Evolutionary conservation across 2,797 vertebrate genomes (phyloP), one percentile per base, ranked within the genome.

Genomic region (Sebastes kiyomatsui): DNA sequence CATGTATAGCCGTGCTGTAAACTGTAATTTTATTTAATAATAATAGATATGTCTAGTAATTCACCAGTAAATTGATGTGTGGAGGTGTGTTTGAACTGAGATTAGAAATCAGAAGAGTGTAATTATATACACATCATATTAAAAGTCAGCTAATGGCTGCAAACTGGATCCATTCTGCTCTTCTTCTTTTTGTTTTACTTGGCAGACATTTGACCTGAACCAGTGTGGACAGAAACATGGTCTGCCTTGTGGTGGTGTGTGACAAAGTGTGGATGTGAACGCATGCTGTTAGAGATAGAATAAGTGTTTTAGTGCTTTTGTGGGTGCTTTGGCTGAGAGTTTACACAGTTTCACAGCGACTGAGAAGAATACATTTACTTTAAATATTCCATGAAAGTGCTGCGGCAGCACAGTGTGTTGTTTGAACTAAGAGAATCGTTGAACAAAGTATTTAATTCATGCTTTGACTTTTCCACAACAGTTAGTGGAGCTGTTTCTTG

Each of bases 381-480:
- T 83, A 77, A 88, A 86, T 90, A 86, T 83, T 81, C 86, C 66
- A 81, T 72, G 58, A 83, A 86, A 77, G 72, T 49, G 77, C 79
- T 64, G 79, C 71, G 1, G 73, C 4, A 49, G 80, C 80, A 30
- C 32, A 10, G 66, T 2, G 66, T 2, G 73, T 25, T 81, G 74
- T 89, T 85, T 80, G 70, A 87, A 81, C 80, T 59, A n/a, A 56
- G 59, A 77, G 81, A 82, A 73, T 81, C 60, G 20, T 75, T 77
- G 75, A 90, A 80, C 81, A 88, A 88, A 83, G 74, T 69, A 9
- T 86, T 84, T 86, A 67, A 90, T 86, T 87, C 81, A 80, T 77
- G 65, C 89, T 64, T 67, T 81, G 79, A 87, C 72, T 84, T 83
- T 77, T 83, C 77, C 16, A 1, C 65, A 22, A 3, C 52, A 25